These are phyloP conservation scores for Antheraea yamamai DNA, from an alignment of 2,888 invertebrate species.

Conservation along the genomic window DNA sequence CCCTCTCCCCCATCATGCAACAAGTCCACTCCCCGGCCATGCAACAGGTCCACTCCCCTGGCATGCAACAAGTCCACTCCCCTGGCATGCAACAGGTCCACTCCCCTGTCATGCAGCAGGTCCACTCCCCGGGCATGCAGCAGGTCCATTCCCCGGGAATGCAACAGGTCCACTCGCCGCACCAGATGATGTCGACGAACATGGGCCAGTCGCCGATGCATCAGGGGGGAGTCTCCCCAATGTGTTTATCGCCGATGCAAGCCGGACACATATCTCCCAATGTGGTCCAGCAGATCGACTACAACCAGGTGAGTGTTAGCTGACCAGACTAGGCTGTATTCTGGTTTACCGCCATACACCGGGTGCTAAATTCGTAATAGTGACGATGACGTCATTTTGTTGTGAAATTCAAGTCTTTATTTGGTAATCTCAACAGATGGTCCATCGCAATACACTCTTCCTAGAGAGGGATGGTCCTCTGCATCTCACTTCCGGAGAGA, in stretches of 20 bases:
- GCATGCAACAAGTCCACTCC: conserved; percentile 20
- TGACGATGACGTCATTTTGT: too few species aligned
- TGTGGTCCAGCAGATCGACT: conserved; percentile 37
- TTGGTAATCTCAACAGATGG: background rate
- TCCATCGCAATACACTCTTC: conserved; percentile 38
- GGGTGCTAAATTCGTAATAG: too few species aligned
- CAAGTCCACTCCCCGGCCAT: conserved; percentile 25
- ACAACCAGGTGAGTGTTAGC: conserved; percentile 34
- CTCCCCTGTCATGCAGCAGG: conserved; percentile 26
- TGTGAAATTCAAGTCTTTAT: too few species aligned
- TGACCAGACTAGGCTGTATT: too few species aligned
- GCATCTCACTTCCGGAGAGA: conserved; percentile 75
- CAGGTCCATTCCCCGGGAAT: conserved; percentile 22
- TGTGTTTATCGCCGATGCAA: conserved; percentile 24
- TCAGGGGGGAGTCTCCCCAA: conserved; percentile 23
- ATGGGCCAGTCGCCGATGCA: conserved; percentile 23
- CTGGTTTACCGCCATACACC: too few species aligned
- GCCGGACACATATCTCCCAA: conserved; percentile 26
- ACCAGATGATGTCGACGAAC: conserved; percentile 26
- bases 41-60: conserved; percentile 21
- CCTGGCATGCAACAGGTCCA: conserved; percentile 14
- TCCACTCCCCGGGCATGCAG: conserved; percentile 27
- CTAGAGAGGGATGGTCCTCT: conserved; percentile 46
- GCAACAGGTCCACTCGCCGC: conserved; percentile 28
- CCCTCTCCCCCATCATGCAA: conserved; percentile 20